Evolutionary conservation across 2,888 invertebrate species (phyloP), one percentile per base, ranked within the genome.

Genomic region (Hoplodrina blanda): DNA sequence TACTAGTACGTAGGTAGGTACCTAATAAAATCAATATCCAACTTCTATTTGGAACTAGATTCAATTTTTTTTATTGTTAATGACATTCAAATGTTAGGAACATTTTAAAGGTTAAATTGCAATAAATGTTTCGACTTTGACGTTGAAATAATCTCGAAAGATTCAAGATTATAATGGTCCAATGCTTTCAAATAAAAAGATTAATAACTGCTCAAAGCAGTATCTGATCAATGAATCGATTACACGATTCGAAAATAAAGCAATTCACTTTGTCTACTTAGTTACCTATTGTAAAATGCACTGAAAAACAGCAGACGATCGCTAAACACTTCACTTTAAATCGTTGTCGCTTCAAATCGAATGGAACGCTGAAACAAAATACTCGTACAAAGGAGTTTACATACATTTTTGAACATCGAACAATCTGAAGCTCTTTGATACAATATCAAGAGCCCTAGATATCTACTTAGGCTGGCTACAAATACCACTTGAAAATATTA

Each of bases 371-470:
- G n/a, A 52, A 61, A 44, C 11, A 25, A 73, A 78, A 41, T 44
- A 25, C 25, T 25, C 25, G 25, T 25, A 64, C 50, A 67, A 68
- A 64, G 11, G 25, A 59, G 41, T 73, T 49, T 63, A 56, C 25
- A 50, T 41, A 62, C 8, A 75, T 49, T 75, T 74, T 80, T 65
- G 41, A 69, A 20, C 11, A 63, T 41, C 11, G 11, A 60, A 66
- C 49, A 30, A 60, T 46, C 10, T 33, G n/a, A 60, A 54, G 41
- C 69, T 55, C 55, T 78, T 78, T 65, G 77, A 78, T 56, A 80
- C 25, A 65, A 17, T 20, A 69, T 59, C 30, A 50, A 75, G 55
- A 17, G 69, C 30, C 1, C 52, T 75, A 62, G 25, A 62, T 5
- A 53, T 11, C 73, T 41, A 79, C 74, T 72, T 56, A 60, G 54